These are phyloP conservation scores for Craniophora ligustri DNA, from an alignment of 2,888 invertebrate species.

Conservation along the genomic window DNA sequence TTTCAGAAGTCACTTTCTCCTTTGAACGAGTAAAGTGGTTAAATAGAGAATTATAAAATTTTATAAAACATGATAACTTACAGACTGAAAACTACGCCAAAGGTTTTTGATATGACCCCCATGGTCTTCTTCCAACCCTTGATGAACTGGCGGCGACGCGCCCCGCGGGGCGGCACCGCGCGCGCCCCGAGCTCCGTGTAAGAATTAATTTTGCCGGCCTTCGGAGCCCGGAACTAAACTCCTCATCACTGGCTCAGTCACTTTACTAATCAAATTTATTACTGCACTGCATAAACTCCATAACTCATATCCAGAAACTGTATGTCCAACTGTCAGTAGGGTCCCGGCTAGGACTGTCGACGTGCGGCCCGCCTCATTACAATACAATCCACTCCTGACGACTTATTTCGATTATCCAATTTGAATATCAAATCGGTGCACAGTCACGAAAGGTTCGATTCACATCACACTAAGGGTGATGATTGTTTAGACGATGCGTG, in stretches of 20 bases:
- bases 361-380: slow-evolving; percentile 64
- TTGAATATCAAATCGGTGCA: slow-evolving; percentile 73
- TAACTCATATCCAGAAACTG: slow-evolving; percentile 55
- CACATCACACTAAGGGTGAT: slow-evolving; percentile 55
- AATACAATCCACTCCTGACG: slow-evolving; percentile 72
- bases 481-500: slow-evolving; percentile 63
- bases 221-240: slow-evolving; percentile 58
- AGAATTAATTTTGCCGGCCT: slow-evolving; percentile 83
- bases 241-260: slow-evolving; percentile 74
- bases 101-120: slow-evolving; percentile 93
- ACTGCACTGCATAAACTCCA: slow-evolving; percentile 68
- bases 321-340: slow-evolving; percentile 51
- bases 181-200: slow-evolving; percentile 80
- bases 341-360: slow-evolving; percentile 48
- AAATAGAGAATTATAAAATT: slow-evolving; percentile 1
- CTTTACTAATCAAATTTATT: slow-evolving; percentile 69
- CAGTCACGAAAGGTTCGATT: slow-evolving; percentile 67
- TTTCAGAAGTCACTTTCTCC: slow-evolving; percentile 50
- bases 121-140: slow-evolving; percentile 89
- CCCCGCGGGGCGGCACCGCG: slow-evolving; percentile 82
- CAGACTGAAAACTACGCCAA: slow-evolving; percentile 94
- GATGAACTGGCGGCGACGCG: slow-evolving; percentile 86
- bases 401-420: slow-evolving; percentile 72
- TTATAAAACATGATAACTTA: slow-evolving; percentile 83
- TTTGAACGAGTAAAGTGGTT: slow-evolving; percentile 15